phyloP scores from a whole-genome alignment of 1,140 invertebrate species.

The Drosophila tsacasi region DNA sequence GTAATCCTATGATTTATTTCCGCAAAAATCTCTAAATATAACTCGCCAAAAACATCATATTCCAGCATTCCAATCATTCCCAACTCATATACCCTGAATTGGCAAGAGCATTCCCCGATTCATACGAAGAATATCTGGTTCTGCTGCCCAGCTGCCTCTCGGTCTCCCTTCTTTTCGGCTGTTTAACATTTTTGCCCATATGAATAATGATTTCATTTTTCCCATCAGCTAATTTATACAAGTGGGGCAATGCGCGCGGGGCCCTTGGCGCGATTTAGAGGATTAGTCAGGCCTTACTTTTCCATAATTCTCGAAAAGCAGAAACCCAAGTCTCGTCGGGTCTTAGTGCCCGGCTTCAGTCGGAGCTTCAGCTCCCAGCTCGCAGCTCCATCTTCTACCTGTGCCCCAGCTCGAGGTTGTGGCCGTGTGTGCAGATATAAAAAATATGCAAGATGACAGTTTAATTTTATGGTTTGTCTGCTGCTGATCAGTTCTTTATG shows the following conservation, averaged over 20 bases:
- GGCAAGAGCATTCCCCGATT: conserved; percentile 49
- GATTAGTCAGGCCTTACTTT: conserved; percentile 85
- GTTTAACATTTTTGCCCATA: conserved; percentile 78
- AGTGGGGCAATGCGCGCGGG: conserved; percentile 71
- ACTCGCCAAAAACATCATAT: neutral
- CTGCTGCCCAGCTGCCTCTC: conserved; percentile 26
- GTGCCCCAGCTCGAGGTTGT: conserved; percentile 35
- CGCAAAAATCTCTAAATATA: neutral
- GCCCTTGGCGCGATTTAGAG: conserved; percentile 82
- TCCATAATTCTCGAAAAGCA: conserved; percentile 79
- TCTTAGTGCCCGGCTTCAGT: conserved; percentile 4
- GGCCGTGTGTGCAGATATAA: conserved; percentile 76
- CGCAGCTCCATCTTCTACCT: conserved; percentile 51
- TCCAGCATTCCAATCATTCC: conserved; percentile 27
- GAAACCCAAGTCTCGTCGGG: conserved; percentile 11
- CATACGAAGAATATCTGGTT: conserved; percentile 4
- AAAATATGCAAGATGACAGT: conserved; percentile 85
- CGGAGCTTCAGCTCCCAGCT: conserved; percentile 10
- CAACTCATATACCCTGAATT: neutral
- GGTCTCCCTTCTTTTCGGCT: conserved; percentile 49
- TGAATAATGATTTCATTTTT: conserved; percentile 85
- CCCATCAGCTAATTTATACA: conserved; percentile 84
- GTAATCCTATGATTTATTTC: conserved; percentile 3
- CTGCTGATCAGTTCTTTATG: conserved; percentile 85
- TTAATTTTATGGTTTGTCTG: conserved; percentile 85